Percentiles rank a stretch among this genome's conserved stretches.
These are phyloP conservation scores for Rhinolophus ferrumequinum DNA, from an alignment of 2,113 vertebrate genomes.

Conservation along the genomic window DNA sequence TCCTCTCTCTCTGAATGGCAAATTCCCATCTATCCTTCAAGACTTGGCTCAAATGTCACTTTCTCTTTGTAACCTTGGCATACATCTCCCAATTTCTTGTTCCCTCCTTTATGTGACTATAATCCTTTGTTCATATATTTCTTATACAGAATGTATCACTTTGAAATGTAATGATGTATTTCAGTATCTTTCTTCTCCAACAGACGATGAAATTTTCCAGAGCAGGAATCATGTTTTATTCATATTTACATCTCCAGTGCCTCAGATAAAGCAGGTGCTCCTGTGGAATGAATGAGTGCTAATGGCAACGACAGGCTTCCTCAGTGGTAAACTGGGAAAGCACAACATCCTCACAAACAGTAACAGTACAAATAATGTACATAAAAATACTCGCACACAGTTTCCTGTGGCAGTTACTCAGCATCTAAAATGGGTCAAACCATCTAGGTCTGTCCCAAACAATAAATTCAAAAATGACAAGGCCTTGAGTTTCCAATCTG, in stretches of 20 bases:
- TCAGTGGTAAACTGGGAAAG: constrained; percentile 44
- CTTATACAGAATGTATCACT: neutral
- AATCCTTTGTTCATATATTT: constrained; percentile 27
- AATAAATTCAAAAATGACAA: neutral
- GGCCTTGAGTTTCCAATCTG: neutral
- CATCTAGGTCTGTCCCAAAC: neutral
- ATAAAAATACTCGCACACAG: constrained; percentile 28
- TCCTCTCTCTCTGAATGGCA: neutral
- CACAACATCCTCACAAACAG: neutral
- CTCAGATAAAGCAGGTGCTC: constrained; percentile 63
- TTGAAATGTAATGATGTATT: constrained; percentile 34
- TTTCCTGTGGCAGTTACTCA: neutral
- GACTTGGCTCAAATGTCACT: neutral
- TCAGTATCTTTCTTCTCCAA: neutral
- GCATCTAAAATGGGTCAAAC: constrained; percentile 8
- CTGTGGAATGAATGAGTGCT: constrained; percentile 58
- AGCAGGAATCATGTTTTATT: constrained; percentile 69
- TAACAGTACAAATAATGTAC: neutral
- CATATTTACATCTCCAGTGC: constrained; percentile 32
- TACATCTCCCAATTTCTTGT: neutral
- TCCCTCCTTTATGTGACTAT: neutral
- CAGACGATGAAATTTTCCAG: constrained; percentile 46
- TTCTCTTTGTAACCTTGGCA: neutral
- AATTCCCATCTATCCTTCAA: neutral
- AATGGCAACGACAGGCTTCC: constrained; percentile 63